phyloP scores from a whole-genome alignment of 2,888 invertebrate genomes.

The Pheosia tremula region DNA sequence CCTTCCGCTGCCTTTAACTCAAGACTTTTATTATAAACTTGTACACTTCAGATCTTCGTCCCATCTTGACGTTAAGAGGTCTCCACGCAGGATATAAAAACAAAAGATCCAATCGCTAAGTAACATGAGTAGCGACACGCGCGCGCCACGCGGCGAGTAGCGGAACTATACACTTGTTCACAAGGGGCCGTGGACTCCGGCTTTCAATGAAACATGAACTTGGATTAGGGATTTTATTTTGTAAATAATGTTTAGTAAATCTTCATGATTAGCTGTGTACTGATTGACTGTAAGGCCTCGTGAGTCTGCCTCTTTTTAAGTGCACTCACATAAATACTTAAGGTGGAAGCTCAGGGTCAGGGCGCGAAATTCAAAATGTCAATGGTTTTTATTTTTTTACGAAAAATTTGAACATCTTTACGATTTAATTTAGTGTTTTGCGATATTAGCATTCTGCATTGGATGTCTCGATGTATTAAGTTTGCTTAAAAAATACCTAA shows the following conservation, averaged over 20 bases:
- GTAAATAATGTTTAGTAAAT: conserved; percentile 3
- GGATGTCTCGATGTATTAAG: no score
- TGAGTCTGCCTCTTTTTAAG: no score
- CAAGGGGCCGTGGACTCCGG: conserved; percentile 8
- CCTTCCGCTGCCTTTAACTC: neutral
- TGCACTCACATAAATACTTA: no score
- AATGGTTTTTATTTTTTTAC: no score
- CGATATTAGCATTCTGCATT: no score
- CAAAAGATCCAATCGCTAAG: conserved; percentile 31
- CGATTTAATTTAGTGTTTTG: no score
- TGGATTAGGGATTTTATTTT: neutral
- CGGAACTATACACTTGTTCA: conserved; percentile 58
- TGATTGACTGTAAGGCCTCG: no score
- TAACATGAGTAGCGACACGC: conserved; percentile 58
- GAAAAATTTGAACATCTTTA: no score
- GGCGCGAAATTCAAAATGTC: no score
- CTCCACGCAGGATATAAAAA: conserved; percentile 38
- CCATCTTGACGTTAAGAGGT: conserved; percentile 17
- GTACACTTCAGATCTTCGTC: neutral
- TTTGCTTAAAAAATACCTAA: no score
- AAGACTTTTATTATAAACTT: neutral
- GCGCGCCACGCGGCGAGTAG: conserved; percentile 64
- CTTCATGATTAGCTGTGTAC: no score
- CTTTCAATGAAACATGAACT: neutral
- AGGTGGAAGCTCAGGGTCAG: no score